Evolutionary conservation across 2,888 invertebrate species (phyloP), one percentile per base, ranked within the genome.

Genomic region (Heliconius charithonia): DNA sequence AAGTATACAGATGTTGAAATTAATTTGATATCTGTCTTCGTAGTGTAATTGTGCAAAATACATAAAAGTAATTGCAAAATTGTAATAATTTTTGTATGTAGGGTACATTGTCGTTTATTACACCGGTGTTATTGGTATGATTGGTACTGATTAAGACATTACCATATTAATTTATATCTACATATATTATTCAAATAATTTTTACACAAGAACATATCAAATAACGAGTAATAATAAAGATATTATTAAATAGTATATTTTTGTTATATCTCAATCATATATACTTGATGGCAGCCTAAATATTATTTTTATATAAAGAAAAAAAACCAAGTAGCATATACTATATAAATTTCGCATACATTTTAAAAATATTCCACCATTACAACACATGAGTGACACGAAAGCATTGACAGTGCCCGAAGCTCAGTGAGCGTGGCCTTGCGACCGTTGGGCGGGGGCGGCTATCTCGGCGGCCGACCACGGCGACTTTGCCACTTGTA

Each of bases 371-470:
- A 74, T 45, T 63, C 74, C 27, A 74, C 45, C 45, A 74, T 74
- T 74, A 80, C 82, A 80, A 80, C 75, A 81, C 78, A 80, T 77
- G 81, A 81, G 82, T 83, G 83, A 84, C 82, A 83, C 79, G 85
- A 85, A 85, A 85, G 85, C 85, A 85, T 85, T 83, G 87, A 84
- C 85, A 85, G 81, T 83, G 84, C 83, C 81, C 86, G 85, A 85
- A 85, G 86, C 87, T 81, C 82, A 83, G 93, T 89, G 92, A 92
- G 89, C 89, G 92, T 87, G 91, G 87, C 93, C 94, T 93, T 92
- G 93, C 85, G 81, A 81, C 82, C 85, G 82, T 82, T 86, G 92
- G 93, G 93, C 93, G 93, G 93, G 93, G 93, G 93, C 91, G 92
- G 88, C 90, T 91, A 91, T 88, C 87, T 89, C 87, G 86, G 92